Base-by-base conservation (phyloP, 2,888 invertebrate species). In the Ophioninae sp. region DNA sequence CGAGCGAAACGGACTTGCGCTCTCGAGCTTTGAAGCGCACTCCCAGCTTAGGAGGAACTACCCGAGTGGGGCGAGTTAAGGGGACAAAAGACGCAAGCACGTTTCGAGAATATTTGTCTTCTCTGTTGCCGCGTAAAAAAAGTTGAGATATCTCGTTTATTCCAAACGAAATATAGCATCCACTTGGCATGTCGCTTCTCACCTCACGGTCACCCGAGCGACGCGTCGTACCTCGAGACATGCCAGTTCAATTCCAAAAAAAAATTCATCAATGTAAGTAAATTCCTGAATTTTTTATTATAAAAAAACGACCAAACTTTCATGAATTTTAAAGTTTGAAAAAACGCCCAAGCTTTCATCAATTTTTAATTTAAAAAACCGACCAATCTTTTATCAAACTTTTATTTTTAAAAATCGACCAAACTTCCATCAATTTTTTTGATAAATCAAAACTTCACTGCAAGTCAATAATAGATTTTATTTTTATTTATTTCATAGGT, bases 21-120 rank as follows among this genome's bases (percentile, higher is more conserved):
- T 56, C 74, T 69, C 44, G 64, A 9, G 39, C 56, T 73, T 78
- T 58, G 30, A 78, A 41, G 69, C 80, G 17, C 80, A 64, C 41
- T 39, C 44, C 20, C 23, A 51, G 63, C 73, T 63, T 61, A 22
- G 63, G 67, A 63, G 81, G 37, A 20, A 37, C 7, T n/a, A 63
- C 56, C 30, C 30, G 67, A 67, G 20, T 37, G 30, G 37, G n/a
- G 39, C 56, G 5, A 44, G 8, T 41, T 22, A 17, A 59, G 56
- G 58, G 56, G 51, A 30, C 71, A 64, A 65, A 59, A 81, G 59
- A 74, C 82, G 82, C 82, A 82, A 65, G 82, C 82, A 74, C 82
- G 20, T 64, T 74, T 51, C 71, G 58, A 58, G 37, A 13, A 73
- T 64, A 73, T 51, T 81, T 72, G 51, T 59, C 71, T 22, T 39